A percentile compares a stretch with the other conserved stretches of the same genome.
These are phyloP conservation scores for Coryphaenoides rupestris DNA, from an alignment of 2,113 vertebrate species.

Conservation along the genomic window DNA sequence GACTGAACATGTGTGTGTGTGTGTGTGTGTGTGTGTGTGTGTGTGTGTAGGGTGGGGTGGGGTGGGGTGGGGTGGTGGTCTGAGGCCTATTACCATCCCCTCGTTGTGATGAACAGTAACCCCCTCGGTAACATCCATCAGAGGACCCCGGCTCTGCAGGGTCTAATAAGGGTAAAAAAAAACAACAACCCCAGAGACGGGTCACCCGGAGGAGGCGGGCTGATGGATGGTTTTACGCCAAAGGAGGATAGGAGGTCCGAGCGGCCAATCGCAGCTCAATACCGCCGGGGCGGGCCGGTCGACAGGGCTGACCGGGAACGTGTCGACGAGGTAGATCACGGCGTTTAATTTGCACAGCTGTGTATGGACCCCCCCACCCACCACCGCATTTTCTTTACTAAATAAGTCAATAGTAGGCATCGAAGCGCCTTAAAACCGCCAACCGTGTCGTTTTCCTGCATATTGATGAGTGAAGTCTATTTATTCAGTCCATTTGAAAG, in stretches of 20 bases:
- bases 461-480: too few relatives aligned
- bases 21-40: too few relatives aligned
- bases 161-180: constrained; percentile 42
- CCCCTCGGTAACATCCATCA: constrained; percentile 52
- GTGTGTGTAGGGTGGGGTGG: too few relatives aligned
- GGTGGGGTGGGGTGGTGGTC: too few relatives aligned
- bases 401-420: too few relatives aligned
- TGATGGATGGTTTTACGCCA: constrained; percentile 62
- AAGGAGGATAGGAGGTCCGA: constrained; percentile 60
- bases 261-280: constrained; percentile 65
- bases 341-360: constrained; percentile 21
- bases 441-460: too few relatives aligned
- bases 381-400: too few relatives aligned
- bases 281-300: constrained; percentile 30
- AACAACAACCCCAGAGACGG: too few relatives aligned
- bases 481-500: too few relatives aligned
- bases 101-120: constrained; percentile 40
- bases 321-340: constrained; percentile 6
- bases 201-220: constrained; percentile 33
- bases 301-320: neutral
- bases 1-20: too few relatives aligned
- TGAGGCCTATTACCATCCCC: neutral
- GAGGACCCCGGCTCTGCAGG: constrained; percentile 34
- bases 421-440: too few relatives aligned
- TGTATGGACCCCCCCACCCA: too few relatives aligned